phyloP scores from a whole-genome alignment of 2,888 invertebrate species.

The Cantharis flavilabris region DNA sequence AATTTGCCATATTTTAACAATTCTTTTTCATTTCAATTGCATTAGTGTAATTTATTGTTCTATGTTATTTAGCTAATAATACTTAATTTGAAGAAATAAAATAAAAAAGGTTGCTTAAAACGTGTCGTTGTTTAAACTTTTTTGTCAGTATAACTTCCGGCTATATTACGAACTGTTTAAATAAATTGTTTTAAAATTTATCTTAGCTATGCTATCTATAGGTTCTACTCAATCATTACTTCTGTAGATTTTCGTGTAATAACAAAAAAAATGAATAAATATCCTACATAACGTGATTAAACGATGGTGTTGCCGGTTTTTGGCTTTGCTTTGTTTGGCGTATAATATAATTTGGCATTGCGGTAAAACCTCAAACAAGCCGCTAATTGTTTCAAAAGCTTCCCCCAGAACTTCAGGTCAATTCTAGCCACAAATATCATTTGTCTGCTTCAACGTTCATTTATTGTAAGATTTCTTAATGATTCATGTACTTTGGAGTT shows the following conservation, averaged over 20 bases:
- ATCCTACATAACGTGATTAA: not conserved
- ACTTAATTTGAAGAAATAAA: not conserved
- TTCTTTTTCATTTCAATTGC: not conserved
- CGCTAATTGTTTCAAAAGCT: slow-evolving; percentile 50
- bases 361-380: slow-evolving; percentile 43
- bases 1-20: not conserved
- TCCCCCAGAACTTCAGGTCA: slow-evolving; percentile 45
- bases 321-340: not conserved
- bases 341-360: slow-evolving; percentile 20
- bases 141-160: not conserved
- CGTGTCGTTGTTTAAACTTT: not conserved
- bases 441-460: slow-evolving; percentile 44
- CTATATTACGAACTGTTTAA: not conserved
- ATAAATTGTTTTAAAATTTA: not conserved
- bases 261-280: not conserved
- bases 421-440: slow-evolving; percentile 48
- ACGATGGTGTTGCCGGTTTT: not conserved
- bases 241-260: not conserved
- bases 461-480: slow-evolving; percentile 20
- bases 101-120: not conserved
- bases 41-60: not conserved
- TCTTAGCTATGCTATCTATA: not conserved
- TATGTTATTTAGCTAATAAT: not conserved
- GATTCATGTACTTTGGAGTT: slow-evolving; percentile 6
- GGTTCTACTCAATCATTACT: not conserved